Conservation (phyloP, 2,113 vertebrate species). For the Dunckerocampus dactyliophorus region DNA sequence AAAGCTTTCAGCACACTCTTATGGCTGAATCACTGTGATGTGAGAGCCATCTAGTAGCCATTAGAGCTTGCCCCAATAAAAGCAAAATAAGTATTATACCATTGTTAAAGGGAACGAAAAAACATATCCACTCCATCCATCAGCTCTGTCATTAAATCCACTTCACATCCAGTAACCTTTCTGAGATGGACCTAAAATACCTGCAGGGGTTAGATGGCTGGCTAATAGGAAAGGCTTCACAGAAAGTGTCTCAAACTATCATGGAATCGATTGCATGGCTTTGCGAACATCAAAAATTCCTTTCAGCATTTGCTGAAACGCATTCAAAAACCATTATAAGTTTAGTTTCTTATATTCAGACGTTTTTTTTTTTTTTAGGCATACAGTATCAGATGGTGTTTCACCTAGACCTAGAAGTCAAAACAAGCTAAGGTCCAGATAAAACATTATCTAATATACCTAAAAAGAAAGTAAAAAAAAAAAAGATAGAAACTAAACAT, state of each 20-base stretch:
- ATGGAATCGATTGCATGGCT: constrained; percentile 3
- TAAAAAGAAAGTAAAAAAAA: too few relatives aligned
- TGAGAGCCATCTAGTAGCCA: constrained; percentile 27
- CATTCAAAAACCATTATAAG: not conserved
- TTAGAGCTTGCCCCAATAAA: constrained; percentile 23
- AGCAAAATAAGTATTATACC: constrained; percentile 15
- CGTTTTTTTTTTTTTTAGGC: too few relatives aligned
- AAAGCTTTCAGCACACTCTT: constrained; percentile 49
- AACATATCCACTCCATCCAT: constrained; percentile 29
- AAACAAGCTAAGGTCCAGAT: too few relatives aligned
- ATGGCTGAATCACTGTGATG: constrained; percentile 38
- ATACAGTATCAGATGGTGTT: too few relatives aligned
- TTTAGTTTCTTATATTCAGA: too few relatives aligned
- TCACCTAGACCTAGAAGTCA: too few relatives aligned
- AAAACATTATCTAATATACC: too few relatives aligned
- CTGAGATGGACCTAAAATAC: constrained; percentile 26
- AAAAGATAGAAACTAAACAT: too few relatives aligned
- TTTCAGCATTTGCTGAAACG: constrained; percentile 2
- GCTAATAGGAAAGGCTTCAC: constrained; percentile 7
- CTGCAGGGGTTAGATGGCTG: constrained; percentile 11
- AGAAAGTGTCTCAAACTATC: not conserved
- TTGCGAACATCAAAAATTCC: constrained; percentile 14
- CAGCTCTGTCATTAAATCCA: constrained; percentile 7
- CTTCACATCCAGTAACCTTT: constrained; percentile 16
- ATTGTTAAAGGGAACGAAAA: constrained; percentile 20